Percentiles rank a stretch among this genome's conserved stretches.
These are phyloP conservation scores for Ornithorhynchus anatinus DNA, from an alignment of 2,113 vertebrate genomes.

Conservation along the genomic window DNA sequence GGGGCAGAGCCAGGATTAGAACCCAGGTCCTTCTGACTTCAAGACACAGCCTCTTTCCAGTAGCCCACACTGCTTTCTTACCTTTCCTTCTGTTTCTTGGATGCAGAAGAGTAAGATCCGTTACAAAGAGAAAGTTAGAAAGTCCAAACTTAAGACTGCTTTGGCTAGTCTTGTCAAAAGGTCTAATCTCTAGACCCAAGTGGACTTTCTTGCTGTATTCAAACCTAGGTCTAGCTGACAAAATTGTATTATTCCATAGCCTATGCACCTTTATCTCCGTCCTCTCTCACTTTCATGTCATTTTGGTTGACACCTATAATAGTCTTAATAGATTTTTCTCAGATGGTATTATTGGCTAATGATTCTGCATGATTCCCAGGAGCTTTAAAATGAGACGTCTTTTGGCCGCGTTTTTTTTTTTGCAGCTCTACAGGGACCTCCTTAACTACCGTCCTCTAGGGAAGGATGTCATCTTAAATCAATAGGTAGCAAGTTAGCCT, in stretches of 20 bases:
- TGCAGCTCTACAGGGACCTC: conserved; percentile 19
- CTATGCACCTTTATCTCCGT: conserved; percentile 15
- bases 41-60: no score
- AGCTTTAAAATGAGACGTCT: conserved; percentile 53
- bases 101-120: conserved; percentile 51
- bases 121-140: conserved; percentile 49
- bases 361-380: conserved; percentile 44
- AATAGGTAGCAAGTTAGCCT: conserved; percentile 39
- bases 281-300: conserved; percentile 43
- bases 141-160: conserved; percentile 45
- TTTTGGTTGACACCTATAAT: conserved; percentile 49
- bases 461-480: conserved; percentile 40
- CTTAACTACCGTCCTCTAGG: neutral
- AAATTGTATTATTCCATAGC: conserved; percentile 55
- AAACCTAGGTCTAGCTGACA: conserved; percentile 40
- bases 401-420: conserved; percentile 31
- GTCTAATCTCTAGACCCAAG: conserved; percentile 54
- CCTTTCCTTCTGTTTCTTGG: conserved; percentile 29
- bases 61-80: neutral
- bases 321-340: conserved; percentile 49
- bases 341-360: conserved; percentile 53
- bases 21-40: no score
- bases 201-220: conserved; percentile 25
- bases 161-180: conserved; percentile 37
- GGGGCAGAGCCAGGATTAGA: no score